Evolutionary conservation across 2,888 invertebrate species (phyloP), one percentile per base, ranked within the genome.

Genomic region (Cantharis nigra): DNA sequence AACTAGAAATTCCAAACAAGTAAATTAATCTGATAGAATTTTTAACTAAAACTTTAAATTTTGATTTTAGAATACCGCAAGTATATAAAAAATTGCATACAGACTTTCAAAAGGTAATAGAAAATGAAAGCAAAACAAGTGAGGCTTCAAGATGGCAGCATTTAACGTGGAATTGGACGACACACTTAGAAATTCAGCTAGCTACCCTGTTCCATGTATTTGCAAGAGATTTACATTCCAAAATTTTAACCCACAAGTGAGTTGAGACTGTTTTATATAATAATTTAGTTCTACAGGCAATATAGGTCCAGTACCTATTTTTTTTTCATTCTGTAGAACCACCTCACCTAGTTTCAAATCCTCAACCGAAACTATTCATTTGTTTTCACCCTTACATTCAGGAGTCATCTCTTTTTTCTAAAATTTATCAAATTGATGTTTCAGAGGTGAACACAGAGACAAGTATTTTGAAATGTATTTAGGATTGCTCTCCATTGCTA

Each of bases 41-140:
- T 72, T 26, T 23, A 23, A 23, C 23, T 23, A 23, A 23, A 23
- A 23, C 5, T 23, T 23, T 16, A 7, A 9, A 11, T 28, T 23
- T 78, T 81, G 80, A 73, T 89, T 90, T 69, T 89, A 96, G 95
- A 87, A 90, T 97, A 87, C 92, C 94, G 80, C 91, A 91, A 79
- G 91, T 95, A 80, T 97, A 97, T 87, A 95, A 95, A 81, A 91
- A 91, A 82, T 92, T 94, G 5, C 91, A 96, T 81, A 93, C 94
- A 13, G 90, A 91, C 81, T 85, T 97, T 77, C 94, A 94, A 85
- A 92, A 92, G 83, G 91, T 85, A 72, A 75, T 88, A 69, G 81
- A 83, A 71, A 82, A 80, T 63, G 80, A 85, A 75, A 82, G 82
- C 75, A 28, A 84, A 23, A 78, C 82, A 69, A 67, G 77, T 9